These are phyloP conservation scores for Drosophila lacteicornis DNA, from an alignment of 1,140 invertebrate species.

Conservation along the genomic window DNA sequence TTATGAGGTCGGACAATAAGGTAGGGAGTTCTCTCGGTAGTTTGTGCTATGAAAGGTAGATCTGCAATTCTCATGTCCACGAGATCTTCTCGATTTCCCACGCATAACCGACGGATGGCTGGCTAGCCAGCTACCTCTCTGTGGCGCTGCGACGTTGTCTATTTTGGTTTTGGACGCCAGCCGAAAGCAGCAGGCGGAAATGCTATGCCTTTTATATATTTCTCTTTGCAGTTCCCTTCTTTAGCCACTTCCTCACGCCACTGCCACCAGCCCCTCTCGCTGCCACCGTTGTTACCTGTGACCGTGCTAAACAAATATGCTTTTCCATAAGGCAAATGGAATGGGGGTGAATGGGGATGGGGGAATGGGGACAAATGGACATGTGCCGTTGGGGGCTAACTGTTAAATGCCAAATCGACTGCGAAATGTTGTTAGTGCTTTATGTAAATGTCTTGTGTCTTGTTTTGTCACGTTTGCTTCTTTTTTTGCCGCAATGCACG, in stretches of 20 bases:
- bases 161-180: conserved; percentile 76
- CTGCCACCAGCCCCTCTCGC: conserved; percentile 17
- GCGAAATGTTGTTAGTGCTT: conserved; percentile 53
- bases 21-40: not conserved
- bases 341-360: conserved; percentile 7
- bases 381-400: conserved; percentile 61
- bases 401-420: conserved; percentile 74
- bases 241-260: conserved; percentile 23
- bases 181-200: conserved; percentile 65
- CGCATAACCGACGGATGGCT: conserved; percentile 23
- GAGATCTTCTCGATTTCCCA: not conserved
- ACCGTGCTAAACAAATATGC: conserved; percentile 59
- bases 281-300: conserved; percentile 59
- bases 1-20: not conserved
- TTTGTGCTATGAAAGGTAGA: not conserved
- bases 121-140: conserved; percentile 3
- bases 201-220: conserved; percentile 70
- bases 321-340: conserved; percentile 29
- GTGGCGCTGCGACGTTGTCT: conserved; percentile 59
- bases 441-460: conserved; percentile 38
- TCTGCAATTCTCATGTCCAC: not conserved
- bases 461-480: conserved; percentile 40
- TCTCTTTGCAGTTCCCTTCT: conserved; percentile 41
- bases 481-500: conserved; percentile 35
- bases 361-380: conserved; percentile 21